These are phyloP conservation scores for Rhineura floridana DNA, from an alignment of 2,113 vertebrate species.

Conservation along the genomic window DNA sequence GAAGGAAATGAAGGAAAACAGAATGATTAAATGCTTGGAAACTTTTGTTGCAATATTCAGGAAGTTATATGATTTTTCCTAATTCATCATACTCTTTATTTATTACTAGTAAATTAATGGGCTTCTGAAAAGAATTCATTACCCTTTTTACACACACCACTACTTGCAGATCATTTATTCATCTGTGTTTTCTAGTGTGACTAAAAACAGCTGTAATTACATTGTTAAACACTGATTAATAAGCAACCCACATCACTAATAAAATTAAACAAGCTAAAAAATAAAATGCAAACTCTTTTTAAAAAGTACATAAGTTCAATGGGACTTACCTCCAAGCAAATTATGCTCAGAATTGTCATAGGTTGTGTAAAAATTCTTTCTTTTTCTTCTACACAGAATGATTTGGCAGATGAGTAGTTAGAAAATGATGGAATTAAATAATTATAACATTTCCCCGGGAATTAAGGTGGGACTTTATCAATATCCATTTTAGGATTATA, in stretches of 20 bases:
- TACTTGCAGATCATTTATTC: conserved; percentile 92
- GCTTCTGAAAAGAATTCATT: conserved; percentile 85
- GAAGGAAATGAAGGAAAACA: conserved; percentile 76
- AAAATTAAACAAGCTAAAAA: conserved; percentile 75
- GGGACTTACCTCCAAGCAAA: neutral
- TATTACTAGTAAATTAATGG: conserved; percentile 85
- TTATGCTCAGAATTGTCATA: neutral
- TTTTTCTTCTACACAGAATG: neutral
- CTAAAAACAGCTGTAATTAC: conserved; percentile 90
- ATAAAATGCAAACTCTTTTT: conserved; percentile 73
- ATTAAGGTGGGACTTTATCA: conserved; percentile 72
- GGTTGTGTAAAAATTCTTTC: neutral
- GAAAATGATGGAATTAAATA: neutral
- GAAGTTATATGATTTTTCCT: conserved; percentile 76
- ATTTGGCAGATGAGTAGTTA: neutral
- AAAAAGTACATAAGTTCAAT: conserved; percentile 67
- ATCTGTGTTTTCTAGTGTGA: conserved; percentile 89
- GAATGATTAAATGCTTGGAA: conserved; percentile 81
- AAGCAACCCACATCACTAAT: conserved; percentile 83
- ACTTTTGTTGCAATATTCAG: conserved; percentile 78
- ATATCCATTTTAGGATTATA: conserved; percentile 74
- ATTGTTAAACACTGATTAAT: conserved; percentile 95
- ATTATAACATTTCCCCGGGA: conserved; percentile 52
- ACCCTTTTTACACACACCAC: conserved; percentile 83
- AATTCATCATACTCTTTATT: conserved; percentile 87